Conservation (phyloP, 2,797 vertebrate species). For the Pipistrellus pipistrellus region DNA sequence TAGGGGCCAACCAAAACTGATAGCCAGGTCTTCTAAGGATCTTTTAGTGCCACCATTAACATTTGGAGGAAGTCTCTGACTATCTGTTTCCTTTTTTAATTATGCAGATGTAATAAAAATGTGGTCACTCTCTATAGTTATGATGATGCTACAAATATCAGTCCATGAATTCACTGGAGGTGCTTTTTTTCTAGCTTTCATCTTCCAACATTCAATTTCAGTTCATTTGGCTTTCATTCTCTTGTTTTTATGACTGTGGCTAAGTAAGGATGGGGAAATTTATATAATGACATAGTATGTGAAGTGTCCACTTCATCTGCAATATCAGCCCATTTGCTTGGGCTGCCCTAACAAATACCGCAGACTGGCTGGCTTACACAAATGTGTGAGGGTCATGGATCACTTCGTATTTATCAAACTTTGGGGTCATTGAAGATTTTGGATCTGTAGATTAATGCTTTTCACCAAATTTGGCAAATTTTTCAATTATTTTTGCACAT, state of each 20-base stretch:
- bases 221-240: background rate
- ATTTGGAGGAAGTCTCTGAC: background rate
- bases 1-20: background rate
- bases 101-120: background rate
- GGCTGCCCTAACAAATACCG: background rate
- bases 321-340: background rate
- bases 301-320: background rate
- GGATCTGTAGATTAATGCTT: background rate
- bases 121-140: background rate
- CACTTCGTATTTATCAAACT: background rate
- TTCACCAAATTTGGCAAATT: conserved; percentile 21
- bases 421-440: background rate
- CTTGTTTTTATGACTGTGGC: background rate
- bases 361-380: background rate
- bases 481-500: background rate
- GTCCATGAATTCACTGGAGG: background rate
- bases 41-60: background rate
- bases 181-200: background rate
- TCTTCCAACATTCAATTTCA: background rate
- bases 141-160: background rate
- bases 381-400: background rate
- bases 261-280: background rate
- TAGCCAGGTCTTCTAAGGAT: background rate
- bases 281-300: background rate
- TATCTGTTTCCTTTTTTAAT: background rate